phyloP scores from a whole-genome alignment of 2,888 invertebrate genomes.

The Orthonychiurus folsomi region DNA sequence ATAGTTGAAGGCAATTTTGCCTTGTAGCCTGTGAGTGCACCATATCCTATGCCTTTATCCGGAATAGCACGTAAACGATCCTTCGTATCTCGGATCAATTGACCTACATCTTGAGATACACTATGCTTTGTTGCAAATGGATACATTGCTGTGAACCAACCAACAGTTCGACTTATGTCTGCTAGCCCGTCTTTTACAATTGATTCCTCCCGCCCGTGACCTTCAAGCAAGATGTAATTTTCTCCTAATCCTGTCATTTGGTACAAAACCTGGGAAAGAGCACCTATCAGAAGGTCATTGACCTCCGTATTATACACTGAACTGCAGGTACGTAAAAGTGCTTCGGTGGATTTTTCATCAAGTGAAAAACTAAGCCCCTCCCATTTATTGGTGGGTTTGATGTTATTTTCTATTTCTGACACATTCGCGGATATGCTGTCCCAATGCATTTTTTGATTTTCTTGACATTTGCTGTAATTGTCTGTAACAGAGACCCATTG shows the following conservation, averaged over 20 bases:
- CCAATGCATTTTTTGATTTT: neutral
- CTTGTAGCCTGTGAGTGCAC: neutral
- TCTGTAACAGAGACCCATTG: neutral
- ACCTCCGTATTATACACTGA: neutral
- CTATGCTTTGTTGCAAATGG: neutral
- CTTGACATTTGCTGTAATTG: neutral
- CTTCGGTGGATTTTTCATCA: neutral
- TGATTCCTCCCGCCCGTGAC: neutral
- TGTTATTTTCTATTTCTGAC: neutral
- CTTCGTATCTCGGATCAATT: neutral
- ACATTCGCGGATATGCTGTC: neutral
- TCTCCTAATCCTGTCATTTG: neutral
- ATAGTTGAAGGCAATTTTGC: neutral
- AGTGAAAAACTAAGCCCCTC: neutral
- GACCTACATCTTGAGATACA: neutral
- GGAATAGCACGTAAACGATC: neutral
- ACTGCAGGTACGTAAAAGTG: neutral
- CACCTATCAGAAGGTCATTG: neutral
- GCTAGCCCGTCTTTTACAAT: neutral
- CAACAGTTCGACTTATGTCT: neutral
- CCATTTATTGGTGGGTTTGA: no score
- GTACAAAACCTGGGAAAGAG: neutral
- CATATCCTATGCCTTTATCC: neutral
- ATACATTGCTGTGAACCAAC: neutral
- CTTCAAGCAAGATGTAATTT: neutral